Evolutionary conservation across 2,113 vertebrate genomes (phyloP), one percentile per base, ranked within the genome.

Genomic region (Tor tambroides): DNA sequence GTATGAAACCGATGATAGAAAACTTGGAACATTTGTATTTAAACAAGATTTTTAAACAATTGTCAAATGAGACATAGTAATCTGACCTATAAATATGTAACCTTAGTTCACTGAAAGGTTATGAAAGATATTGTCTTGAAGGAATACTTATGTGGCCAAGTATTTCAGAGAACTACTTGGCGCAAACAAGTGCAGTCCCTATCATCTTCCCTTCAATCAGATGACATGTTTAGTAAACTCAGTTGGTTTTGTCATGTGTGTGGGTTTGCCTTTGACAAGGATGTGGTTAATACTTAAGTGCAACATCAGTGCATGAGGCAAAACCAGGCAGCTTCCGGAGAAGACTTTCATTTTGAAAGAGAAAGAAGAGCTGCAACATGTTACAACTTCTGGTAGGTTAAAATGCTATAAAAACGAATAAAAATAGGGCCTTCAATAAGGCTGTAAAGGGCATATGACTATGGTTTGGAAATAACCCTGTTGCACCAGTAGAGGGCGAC

Each of bases 271-370:
- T 61, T 35, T 26, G 56, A 80, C 56, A 61, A 80, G 78, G 78
- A 80, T 80, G 78, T 80, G 78, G 78, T 63, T 63, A 61, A 63
- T 38, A 43, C 35, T 41, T 41, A n/a, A 59, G 21, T 35, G 17
- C 77, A 56, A 59, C 51, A 80, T 80, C 30, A 80, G 32, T 59
- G 32, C 23, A 61, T 41, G 32, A 80, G 6, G 5, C 51, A 56
- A 80, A 63, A 80, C 78, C 30, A 56, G 51, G 51, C 10, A 1
- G 5, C 12, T 79, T 79, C 77, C 51, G 30, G 76, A 59, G 17
- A 30, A 59, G 21, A 59, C 15, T 49, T 2, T 4, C 7, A 23
- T 59, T 61, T 41, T 61, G 12, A 63, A 26, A 76, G 41, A 76
- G 23, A 26, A 43, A 46, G 23, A 46, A 46, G 26, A 15, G 38